Evolutionary conservation across 2,797 vertebrate genomes (phyloP), one percentile per base, ranked within the genome.

Genomic region (Smutsia gigantea): DNA sequence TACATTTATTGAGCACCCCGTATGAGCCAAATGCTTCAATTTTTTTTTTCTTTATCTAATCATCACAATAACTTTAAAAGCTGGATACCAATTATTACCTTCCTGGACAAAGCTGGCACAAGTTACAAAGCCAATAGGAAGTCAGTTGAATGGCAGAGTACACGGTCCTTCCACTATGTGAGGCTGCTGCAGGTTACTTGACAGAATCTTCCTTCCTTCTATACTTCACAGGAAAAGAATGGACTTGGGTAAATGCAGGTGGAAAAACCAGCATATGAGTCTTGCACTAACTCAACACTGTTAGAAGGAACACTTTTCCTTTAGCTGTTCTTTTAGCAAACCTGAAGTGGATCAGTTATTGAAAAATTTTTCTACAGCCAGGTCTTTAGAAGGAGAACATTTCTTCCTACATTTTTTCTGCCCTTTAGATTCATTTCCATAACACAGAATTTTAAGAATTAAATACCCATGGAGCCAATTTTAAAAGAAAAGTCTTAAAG

Each of bases 351-450:
- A 61, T 27, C 39, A 37, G n/a, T 83, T 90, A 81, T 88, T 55
- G n/a, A 90, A 94, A 97, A 96, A 17, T 27, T 87, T 90, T 66
- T 96, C 79, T 87, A 84, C 8, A 68, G 46, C 59, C 64, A 89
- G 46, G 31, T 31, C 17, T 69, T 95, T 64, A 29, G 27, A 96
- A 39, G 7, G 84, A 96, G 87, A 94, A 94, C 79, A 87, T 95
- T 92, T 88, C 92, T 90, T 74, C 75, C 55, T 81, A 96, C 69
- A 97, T 78, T 90, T 97, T 94, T 57, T 78, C 94, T 97, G 95
- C 95, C 91, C 86, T 95, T 96, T 97, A 91, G 84, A 61, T 87
- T 95, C 74, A 97, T 98, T 98, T 97, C 59, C 93, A 94, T 95
- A 97, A 92, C 59, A 90, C 0, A 93, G 64, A 97, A 72, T 87